phyloP scores from a whole-genome alignment of 2,888 invertebrate genomes.

The Nymphalis c-album region DNA sequence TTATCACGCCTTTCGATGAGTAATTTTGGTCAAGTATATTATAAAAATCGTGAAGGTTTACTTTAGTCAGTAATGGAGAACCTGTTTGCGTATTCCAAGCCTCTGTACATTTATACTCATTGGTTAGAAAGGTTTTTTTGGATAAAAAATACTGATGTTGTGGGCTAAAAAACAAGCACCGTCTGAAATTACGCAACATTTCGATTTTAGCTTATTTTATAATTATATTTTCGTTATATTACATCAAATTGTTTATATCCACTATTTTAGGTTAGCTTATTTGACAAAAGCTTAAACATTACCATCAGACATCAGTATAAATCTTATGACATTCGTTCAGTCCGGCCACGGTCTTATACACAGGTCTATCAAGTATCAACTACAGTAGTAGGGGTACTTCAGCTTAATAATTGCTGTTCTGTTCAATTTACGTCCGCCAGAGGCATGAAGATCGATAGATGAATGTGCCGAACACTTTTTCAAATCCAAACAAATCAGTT shows the following conservation, averaged over 20 bases:
- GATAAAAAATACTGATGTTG: constrained; percentile 19
- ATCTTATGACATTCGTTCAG: too few relatives aligned
- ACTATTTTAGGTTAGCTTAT: not conserved
- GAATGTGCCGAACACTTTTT: too few relatives aligned
- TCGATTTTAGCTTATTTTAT: not conserved
- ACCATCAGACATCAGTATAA: too few relatives aligned
- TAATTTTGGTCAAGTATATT: constrained; percentile 86
- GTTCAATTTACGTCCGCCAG: too few relatives aligned
- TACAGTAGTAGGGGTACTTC: too few relatives aligned
- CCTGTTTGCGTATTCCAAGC: constrained; percentile 85
- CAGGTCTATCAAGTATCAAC: too few relatives aligned
- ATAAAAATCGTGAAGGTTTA: constrained; percentile 86
- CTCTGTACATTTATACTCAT: constrained; percentile 86
- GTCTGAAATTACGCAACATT: constrained; percentile 35
- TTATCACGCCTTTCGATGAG: constrained; percentile 82
- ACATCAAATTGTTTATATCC: constrained; percentile 1
- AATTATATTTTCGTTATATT: not conserved
- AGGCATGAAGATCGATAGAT: too few relatives aligned
- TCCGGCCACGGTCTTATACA: too few relatives aligned
- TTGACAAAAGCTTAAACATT: not conserved
- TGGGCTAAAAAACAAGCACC: constrained; percentile 22
- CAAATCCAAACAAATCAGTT: too few relatives aligned
- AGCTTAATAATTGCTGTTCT: too few relatives aligned
- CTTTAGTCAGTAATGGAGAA: constrained; percentile 82
- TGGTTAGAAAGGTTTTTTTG: constrained; percentile 71